Evolutionary conservation across 2,113 vertebrate genomes (phyloP).

Genomic region (Dolichotis patagonum): DNA sequence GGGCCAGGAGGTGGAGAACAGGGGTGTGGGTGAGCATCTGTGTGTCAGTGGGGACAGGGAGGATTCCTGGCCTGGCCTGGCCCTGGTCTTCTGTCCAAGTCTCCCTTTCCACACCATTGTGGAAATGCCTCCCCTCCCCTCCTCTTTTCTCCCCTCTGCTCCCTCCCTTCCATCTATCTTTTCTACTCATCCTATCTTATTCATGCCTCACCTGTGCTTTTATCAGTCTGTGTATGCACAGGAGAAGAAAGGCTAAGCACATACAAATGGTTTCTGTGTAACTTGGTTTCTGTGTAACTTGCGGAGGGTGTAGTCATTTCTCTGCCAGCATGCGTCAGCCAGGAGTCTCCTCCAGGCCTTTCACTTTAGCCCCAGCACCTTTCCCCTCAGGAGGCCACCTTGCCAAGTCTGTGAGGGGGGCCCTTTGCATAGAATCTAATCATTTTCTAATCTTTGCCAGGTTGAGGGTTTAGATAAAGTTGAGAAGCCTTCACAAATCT

Average conservation of each 20-base stretch:
- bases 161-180: too few relatives aligned
- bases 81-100: background rate
- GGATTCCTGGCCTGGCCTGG: background rate
- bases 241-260: background rate
- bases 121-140: background rate
- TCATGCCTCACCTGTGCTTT: background rate
- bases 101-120: background rate
- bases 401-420: background rate
- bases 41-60: background rate
- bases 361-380: background rate
- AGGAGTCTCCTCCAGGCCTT: background rate
- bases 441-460: background rate
- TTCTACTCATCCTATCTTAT: background rate
- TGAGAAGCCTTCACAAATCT: background rate
- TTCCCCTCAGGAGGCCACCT: accelerated
- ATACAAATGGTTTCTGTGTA: background rate
- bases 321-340: accelerated
- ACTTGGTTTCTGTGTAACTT: background rate
- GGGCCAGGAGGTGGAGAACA: background rate
- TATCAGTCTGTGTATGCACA: background rate
- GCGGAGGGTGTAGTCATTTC: accelerated
- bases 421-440: background rate
- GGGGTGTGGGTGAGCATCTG: background rate
- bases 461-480: background rate
- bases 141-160: background rate